phyloP scores from a whole-genome alignment of 2,888 invertebrate genomes.

The Ophion obscuratus region DNA sequence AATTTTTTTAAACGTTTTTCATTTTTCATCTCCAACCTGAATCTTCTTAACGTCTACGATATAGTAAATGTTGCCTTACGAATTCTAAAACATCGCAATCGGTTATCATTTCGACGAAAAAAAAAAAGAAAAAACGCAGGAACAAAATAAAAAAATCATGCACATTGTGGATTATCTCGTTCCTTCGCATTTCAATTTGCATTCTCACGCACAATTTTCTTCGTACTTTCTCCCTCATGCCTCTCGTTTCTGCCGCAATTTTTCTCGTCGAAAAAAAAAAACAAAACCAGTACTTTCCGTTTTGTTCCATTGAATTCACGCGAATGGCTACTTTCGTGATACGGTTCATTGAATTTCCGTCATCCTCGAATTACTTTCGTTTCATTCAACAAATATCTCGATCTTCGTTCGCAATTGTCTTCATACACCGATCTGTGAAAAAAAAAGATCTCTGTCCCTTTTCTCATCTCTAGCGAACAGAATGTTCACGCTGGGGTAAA shows the following conservation, averaged over 20 bases:
- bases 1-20: conserved; percentile 36
- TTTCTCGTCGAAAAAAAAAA: conserved; percentile 11
- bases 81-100: conserved; percentile 39
- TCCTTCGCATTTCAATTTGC: conserved; percentile 21
- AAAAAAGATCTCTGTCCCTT: background rate
- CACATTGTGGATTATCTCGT: conserved; percentile 8
- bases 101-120: conserved; percentile 27
- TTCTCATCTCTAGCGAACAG: background rate
- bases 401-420: conserved; percentile 13
- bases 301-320: conserved; percentile 11
- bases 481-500: background rate
- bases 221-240: conserved; percentile 4
- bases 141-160: conserved; percentile 28
- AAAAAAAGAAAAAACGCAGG: conserved; percentile 20
- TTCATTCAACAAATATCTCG: conserved; percentile 5
- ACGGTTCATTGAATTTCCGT: conserved; percentile 37
- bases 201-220: conserved; percentile 10
- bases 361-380: conserved; percentile 39
- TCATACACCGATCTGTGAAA: background rate
- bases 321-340: conserved; percentile 36
- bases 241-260: background rate
- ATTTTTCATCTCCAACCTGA: background rate
- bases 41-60: conserved; percentile 20
- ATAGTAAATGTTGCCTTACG: conserved; percentile 44
- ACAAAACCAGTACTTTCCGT: conserved; percentile 22